phyloP scores from a whole-genome alignment of 2,797 vertebrate species.

The Lutjanus argentimaculatus region DNA sequence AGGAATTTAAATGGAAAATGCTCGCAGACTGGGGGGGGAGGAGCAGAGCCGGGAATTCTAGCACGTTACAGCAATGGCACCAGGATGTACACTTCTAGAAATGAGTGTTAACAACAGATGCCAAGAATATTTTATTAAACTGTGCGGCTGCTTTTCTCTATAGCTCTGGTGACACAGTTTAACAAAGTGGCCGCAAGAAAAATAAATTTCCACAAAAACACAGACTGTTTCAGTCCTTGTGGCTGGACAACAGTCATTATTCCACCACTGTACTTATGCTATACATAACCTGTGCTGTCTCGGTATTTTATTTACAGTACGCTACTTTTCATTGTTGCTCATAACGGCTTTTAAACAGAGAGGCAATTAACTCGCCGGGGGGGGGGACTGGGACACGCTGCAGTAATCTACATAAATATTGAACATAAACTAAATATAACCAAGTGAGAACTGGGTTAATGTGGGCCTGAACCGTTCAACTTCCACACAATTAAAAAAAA shows the following conservation, averaged over 20 bases:
- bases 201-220: conserved; percentile 18
- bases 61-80: conserved; percentile 40
- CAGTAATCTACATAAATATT: conserved; percentile 66
- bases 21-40: conserved; percentile 44
- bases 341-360: conserved; percentile 31
- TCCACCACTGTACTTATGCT: background rate
- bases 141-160: background rate
- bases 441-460: conserved; percentile 51
- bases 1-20: conserved; percentile 82
- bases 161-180: background rate
- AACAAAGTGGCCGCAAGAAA: conserved; percentile 1
- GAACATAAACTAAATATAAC: conserved; percentile 69
- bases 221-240: background rate
- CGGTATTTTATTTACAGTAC: conserved; percentile 10
- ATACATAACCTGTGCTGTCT: background rate
- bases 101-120: conserved; percentile 26
- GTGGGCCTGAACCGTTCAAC: conserved; percentile 41
- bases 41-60: conserved; percentile 54
- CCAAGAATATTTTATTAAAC: background rate
- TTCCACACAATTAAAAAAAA: conserved; percentile 24
- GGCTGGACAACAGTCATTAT: conserved; percentile 1
- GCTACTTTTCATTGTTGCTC: conserved; percentile 47
- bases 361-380: conserved; percentile 50
- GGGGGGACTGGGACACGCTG: conserved; percentile 39
- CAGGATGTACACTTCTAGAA: conserved; percentile 39